Evolutionary conservation across 2,888 invertebrate genomes (phyloP).

Genomic region (Dusona sp.): DNA sequence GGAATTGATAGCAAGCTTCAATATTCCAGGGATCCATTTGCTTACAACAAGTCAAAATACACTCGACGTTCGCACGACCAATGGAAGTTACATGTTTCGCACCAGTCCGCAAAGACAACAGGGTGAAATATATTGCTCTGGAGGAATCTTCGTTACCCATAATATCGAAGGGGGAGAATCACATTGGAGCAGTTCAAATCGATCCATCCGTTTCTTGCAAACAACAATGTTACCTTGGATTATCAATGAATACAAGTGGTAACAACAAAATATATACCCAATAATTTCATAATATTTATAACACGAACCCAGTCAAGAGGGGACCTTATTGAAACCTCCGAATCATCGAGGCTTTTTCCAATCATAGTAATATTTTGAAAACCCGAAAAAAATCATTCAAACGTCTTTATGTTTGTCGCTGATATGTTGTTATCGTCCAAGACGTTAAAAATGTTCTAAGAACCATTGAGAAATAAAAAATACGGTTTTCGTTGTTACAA

Average conservation of each 20-base stretch:
- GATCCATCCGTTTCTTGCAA: conserved; percentile 90
- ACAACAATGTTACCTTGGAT: conserved; percentile 91
- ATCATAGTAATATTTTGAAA: background rate
- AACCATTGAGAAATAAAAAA: too few relatives aligned
- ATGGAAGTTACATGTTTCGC: conserved; percentile 91
- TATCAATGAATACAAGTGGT: conserved; percentile 89
- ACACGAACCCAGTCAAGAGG: background rate
- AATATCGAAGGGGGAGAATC: conserved; percentile 83
- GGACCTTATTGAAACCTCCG: background rate
- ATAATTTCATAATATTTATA: background rate
- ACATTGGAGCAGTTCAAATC: conserved; percentile 88
- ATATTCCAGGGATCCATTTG: conserved; percentile 90
- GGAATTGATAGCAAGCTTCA: background rate
- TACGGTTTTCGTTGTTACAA: too few relatives aligned
- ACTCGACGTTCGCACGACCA: conserved; percentile 92
- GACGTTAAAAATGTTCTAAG: too few relatives aligned
- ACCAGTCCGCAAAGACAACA: conserved; percentile 85
- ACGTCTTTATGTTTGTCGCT: too few relatives aligned
- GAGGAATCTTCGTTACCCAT: conserved; percentile 79
- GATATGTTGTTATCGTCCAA: too few relatives aligned
- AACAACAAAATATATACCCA: conserved; percentile 69
- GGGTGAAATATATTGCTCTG: conserved; percentile 82
- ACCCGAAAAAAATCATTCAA: too few relatives aligned
- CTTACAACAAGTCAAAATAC: conserved; percentile 91
- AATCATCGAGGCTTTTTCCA: background rate